Base-by-base conservation (phyloP, 1,140 invertebrate genomes). In the Parapsyche elsis region DNA sequence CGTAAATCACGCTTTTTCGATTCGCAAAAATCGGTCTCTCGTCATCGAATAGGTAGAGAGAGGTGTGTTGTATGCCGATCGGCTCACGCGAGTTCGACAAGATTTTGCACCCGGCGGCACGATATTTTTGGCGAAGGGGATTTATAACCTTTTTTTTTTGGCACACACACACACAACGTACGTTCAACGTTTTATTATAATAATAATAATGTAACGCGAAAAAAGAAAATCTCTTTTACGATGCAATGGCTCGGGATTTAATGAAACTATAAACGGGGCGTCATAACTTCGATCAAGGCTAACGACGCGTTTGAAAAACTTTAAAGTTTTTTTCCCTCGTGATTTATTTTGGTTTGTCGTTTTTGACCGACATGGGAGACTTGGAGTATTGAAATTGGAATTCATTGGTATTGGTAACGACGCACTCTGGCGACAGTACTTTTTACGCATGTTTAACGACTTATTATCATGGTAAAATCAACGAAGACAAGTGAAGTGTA, bases 81-180 rank as follows among this genome's bases (percentile, higher is more conserved):
- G 30, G 19, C 70, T 26, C 30, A 71, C 70, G 70, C 30, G 70
- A 38, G 38, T n/a, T 24, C 23, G 14, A 75, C 73, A 30, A 59
- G 73, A 75, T 75, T 75, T 75, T 75, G 73, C 73, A 75, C 73
- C 73, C 73, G 73, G 73, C 73, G 73, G 73, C 46, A 57, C 73
- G 49, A 75, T 75, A 30, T 46, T 75, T 67, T 53, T 71, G 49
- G 46, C 14, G 23, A 75, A 59, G 53, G 73, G 53, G 73, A 75
- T 75, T 38, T 45, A 53, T 57, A 75, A 75, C 73, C 49, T 75
- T 75, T 75, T 73, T 73, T 45, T 21, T 53, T 53, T 7, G 2
- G 30, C 49, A 53, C 16, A 14, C 12, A 14, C 12, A 53, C 49
- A 53, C 49, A 53, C 30, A 38, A 38, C 30, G 30, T 7, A 38